Evolutionary conservation across 2,113 vertebrate genomes (phyloP), one percentile per base, ranked within the genome.

Genomic region (Rhodinocichla rosea): DNA sequence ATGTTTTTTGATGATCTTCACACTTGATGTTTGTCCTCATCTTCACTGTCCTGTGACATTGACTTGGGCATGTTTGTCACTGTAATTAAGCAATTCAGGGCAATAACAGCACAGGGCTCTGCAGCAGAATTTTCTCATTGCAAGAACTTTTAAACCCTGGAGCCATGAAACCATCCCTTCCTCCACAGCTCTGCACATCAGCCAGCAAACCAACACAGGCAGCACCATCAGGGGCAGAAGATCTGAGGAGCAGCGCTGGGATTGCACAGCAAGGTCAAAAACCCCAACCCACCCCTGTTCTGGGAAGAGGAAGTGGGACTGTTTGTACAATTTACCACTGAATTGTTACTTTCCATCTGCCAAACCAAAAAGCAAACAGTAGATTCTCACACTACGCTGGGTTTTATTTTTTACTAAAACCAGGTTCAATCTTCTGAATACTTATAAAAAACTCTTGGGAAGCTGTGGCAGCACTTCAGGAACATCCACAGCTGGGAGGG

Each of bases 221-320:
- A 14, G 13, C 32, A 6, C 50, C 22, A 32, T 11, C 1, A 44
- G 56, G 18, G 35, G 37, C 15, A 1, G 5, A 40, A 2, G 16
- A 45, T 19, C 57, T 8, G 23, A 44, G 73, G 56, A 82, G 40
- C 86, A 22, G 57, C 63, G n/a, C 10, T 1, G 14, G 60, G 35
- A 47, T 7, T 37, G 67, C 30, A 27, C 5, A 22, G 5, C 64
- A 21, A 89, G 87, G 93, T 91, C 93, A 79, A 24, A 83, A 59
- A n/a, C 85, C 45, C 60, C 45, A 49, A 70, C 39, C 69, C 73
- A 55, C 56, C 22, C 39, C 87, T 22, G 11, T 85, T 91, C 81
- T 40, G 57, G 91, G 95, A 95, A 89, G 87, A 55, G 93, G 87
- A 95, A 92, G 81, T 6, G 17, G 83, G 50, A 81, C 83, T 78